A percentile compares a stretch with the other conserved stretches of the same genome.
These are phyloP conservation scores for Ispidina lecontei DNA, from an alignment of 2,797 vertebrate genomes.

Conservation along the genomic window DNA sequence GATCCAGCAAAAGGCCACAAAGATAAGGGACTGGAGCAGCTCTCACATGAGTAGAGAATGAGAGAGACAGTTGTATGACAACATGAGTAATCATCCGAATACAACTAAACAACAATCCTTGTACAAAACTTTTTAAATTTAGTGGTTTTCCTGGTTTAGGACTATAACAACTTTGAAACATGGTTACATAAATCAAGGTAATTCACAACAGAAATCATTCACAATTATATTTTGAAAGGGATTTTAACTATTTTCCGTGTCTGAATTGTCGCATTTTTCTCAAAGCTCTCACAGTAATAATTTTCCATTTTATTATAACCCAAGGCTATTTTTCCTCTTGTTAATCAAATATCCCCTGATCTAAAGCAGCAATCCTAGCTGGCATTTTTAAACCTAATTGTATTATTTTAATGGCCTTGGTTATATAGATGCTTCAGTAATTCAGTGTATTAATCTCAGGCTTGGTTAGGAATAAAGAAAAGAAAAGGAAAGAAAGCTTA, in stretches of 20 bases:
- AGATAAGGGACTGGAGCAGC: background rate
- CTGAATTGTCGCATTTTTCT: background rate
- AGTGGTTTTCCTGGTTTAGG: background rate
- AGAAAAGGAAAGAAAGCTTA: slow-evolving; percentile 14
- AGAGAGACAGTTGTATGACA: background rate
- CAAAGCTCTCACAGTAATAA: background rate
- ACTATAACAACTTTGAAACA: background rate
- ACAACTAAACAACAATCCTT: background rate
- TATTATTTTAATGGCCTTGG: slow-evolving; percentile 3
- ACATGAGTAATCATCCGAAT: background rate
- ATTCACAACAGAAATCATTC: background rate
- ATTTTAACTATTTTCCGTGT: background rate
- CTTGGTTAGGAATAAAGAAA: slow-evolving; percentile 5
- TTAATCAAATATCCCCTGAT: slow-evolving; percentile 4
- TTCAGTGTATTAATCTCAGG: background rate
- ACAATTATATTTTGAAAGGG: background rate
- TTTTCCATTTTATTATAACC: background rate
- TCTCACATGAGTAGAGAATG: background rate
- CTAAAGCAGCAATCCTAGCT: background rate
- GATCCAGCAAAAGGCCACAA: background rate
- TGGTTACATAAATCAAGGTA: background rate
- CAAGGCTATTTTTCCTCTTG: background rate
- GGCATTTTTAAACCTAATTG: background rate
- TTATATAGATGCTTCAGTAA: slow-evolving; percentile 9
- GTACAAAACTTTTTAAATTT: background rate